Conservation (phyloP, 2,797 vertebrate species). For the Sparidentex hasta region DNA sequence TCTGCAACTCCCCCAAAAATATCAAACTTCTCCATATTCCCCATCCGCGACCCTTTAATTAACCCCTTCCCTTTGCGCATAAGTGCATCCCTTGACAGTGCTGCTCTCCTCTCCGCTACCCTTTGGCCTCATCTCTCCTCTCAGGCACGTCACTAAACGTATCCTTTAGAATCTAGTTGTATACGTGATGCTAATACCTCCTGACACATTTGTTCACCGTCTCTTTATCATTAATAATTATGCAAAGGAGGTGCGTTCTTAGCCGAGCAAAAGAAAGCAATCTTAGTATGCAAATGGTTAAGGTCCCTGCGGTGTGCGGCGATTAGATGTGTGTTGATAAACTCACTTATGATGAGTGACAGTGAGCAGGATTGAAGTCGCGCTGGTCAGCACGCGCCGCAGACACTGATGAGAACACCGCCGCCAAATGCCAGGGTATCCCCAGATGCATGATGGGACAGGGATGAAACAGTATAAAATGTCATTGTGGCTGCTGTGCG, state of each 20-base stretch:
- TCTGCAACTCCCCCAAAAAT: slow-evolving; percentile 32
- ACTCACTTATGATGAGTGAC: slow-evolving; percentile 94
- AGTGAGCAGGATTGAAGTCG: slow-evolving; percentile 90
- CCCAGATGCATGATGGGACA: slow-evolving; percentile 88
- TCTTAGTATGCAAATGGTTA: slow-evolving; percentile 94
- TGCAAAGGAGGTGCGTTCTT: slow-evolving; percentile 87
- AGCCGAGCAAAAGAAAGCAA: slow-evolving; percentile 90
- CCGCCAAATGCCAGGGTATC: slow-evolving; percentile 91
- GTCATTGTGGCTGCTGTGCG: slow-evolving; percentile 83
- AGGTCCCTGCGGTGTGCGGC: slow-evolving; percentile 82
- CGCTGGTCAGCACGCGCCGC: slow-evolving; percentile 83
- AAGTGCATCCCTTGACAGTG: slow-evolving; percentile 61
- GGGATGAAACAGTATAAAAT: slow-evolving; percentile 89
- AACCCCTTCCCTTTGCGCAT: slow-evolving; percentile 64
- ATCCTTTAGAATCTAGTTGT: slow-evolving; percentile 79
- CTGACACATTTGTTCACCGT: slow-evolving; percentile 91
- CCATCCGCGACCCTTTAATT: slow-evolving; percentile 65
- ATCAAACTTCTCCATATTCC: slow-evolving; percentile 25
- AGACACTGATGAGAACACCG: slow-evolving; percentile 90
- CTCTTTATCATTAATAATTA: slow-evolving; percentile 95
- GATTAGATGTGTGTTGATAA: slow-evolving; percentile 92
- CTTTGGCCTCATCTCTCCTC: slow-evolving; percentile 59
- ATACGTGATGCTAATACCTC: slow-evolving; percentile 85
- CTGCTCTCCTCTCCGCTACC: slow-evolving; percentile 44
- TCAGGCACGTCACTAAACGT: slow-evolving; percentile 54